Conservation (phyloP, 1,140 invertebrate species). For the Cyclina sinensis region DNA sequence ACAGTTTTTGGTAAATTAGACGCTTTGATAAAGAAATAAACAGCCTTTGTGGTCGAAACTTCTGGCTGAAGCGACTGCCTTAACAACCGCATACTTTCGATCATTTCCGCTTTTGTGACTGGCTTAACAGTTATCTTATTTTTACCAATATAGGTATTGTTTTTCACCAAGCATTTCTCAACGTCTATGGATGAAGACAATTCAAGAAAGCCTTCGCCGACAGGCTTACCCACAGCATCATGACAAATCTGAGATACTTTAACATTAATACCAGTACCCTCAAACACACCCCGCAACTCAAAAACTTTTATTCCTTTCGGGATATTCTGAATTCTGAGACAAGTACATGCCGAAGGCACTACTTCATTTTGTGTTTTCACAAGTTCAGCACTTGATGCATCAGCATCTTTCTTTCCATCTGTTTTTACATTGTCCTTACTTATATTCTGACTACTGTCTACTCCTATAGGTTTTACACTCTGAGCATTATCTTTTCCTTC, state of each 20-base stretch:
- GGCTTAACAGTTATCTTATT: slow-evolving; percentile 89
- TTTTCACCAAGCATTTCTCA: slow-evolving; percentile 88
- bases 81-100: slow-evolving; percentile 75
- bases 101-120: slow-evolving; percentile 89
- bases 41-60: slow-evolving; percentile 40
- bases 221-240: slow-evolving; percentile 60
- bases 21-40: slow-evolving; percentile 72
- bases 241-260: slow-evolving; percentile 55
- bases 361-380: neutral
- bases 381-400: neutral
- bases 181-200: slow-evolving; percentile 91
- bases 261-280: slow-evolving; percentile 45
- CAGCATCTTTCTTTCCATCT: neutral
- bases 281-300: slow-evolving; percentile 44
- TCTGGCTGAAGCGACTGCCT: slow-evolving; percentile 56
- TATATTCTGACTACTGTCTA: neutral
- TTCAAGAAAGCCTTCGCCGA: slow-evolving; percentile 94
- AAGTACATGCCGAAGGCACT: neutral
- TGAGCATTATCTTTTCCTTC: too few species aligned
- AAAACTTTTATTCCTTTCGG: slow-evolving; percentile 33
- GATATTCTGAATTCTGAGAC: slow-evolving; percentile 44
- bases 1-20: slow-evolving; percentile 95
- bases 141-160: slow-evolving; percentile 68
- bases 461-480: too few species aligned
- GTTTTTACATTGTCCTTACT: neutral